phyloP scores from a whole-genome alignment of 1,140 invertebrate species.

The Drosophila navojoa region DNA sequence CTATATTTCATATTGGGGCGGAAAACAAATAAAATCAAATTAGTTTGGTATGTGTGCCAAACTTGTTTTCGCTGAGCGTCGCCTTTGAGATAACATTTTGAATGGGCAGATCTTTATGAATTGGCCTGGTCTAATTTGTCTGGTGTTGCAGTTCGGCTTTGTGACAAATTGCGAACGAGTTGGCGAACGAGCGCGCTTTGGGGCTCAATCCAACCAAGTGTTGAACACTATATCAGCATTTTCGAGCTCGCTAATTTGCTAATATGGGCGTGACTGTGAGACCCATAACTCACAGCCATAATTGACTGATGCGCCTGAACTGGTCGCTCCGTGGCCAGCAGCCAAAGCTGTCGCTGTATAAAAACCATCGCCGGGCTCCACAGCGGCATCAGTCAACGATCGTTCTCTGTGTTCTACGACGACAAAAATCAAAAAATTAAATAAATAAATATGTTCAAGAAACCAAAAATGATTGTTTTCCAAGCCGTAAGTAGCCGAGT shows the following conservation, averaged over 20 bases:
- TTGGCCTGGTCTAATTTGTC: slow-evolving; percentile 28
- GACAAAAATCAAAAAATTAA: neutral
- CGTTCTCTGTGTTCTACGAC: slow-evolving; percentile 38
- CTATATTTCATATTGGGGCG: too few species aligned
- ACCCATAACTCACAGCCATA: slow-evolving; percentile 18
- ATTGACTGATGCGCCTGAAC: slow-evolving; percentile 2
- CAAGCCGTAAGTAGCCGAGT: slow-evolving; percentile 21
- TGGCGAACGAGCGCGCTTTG: neutral
- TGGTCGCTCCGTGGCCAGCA: neutral
- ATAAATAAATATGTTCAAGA: slow-evolving; percentile 65
- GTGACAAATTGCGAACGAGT: slow-evolving; percentile 23
- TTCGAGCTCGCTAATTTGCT: slow-evolving; percentile 1
- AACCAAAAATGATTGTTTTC: too few species aligned
- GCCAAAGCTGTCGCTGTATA: slow-evolving; percentile 43
- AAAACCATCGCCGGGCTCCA: slow-evolving; percentile 20
- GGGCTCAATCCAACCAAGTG: neutral
- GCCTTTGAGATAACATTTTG: slow-evolving; percentile 5
- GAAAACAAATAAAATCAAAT: too few species aligned
- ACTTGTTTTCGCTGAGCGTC: neutral
- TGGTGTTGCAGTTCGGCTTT: slow-evolving; percentile 5
- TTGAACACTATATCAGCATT: slow-evolving; percentile 17
- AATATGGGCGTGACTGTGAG: slow-evolving; percentile 1
- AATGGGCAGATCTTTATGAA: neutral
- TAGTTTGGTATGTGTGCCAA: neutral
- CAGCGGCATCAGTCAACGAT: slow-evolving; percentile 64